Evolutionary conservation across 2,797 vertebrate species (phyloP), one percentile per base, ranked within the genome.

Genomic region (Poecilia gillii): DNA sequence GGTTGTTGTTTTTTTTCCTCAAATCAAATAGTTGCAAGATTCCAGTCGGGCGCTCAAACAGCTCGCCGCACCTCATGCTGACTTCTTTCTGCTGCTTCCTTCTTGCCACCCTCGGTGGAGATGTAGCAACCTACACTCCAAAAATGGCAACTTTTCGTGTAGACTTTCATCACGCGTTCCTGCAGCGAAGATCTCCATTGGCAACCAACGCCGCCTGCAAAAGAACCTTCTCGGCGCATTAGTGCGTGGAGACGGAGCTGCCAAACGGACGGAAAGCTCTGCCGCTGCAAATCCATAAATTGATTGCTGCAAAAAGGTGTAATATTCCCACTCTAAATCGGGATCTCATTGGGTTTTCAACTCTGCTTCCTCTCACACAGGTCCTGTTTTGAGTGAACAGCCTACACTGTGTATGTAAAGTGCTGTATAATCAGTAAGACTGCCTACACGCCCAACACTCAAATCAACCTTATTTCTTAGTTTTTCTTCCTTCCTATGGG

Each of bases 401-500:
- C 75, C 83, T 73, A 53, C 84, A 75, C 74, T 72, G 36, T 64
- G 16, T 73, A 78, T 84, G 51, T 74, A 73, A 74, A 80, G 74
- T 72, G 51, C 59, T 81, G 71, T 76, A 77, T 81, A 83, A 84
- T 89, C 84, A 84, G 73, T n/a, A 73, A 43, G 77, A 45, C 78
- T 83, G 87, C 85, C 82, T 85, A 77, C 84, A 88, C 70, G 4
- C 47, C 78, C 81, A 59, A 28, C 76, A 75, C 73, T 87, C 20
- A 55, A 57, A 77, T 82, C 82, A 77, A 47, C 76, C 71, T 33
- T 72, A 75, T 39, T 76, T 85, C 81, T 75, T 85, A 74, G 45
- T 23, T 31, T 62, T 70, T 57, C 46, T 76, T 79, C 47, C 18
- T 49, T 85, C 68, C 59, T 71, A 16, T 36, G 39, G 73, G 75